A percentile compares a stretch with the other conserved stretches of the same genome.
Evolutionary conservation across 53 echinoderm and acorn worm species (phyloP).

Genomic region (Echinometra lucunter): DNA sequence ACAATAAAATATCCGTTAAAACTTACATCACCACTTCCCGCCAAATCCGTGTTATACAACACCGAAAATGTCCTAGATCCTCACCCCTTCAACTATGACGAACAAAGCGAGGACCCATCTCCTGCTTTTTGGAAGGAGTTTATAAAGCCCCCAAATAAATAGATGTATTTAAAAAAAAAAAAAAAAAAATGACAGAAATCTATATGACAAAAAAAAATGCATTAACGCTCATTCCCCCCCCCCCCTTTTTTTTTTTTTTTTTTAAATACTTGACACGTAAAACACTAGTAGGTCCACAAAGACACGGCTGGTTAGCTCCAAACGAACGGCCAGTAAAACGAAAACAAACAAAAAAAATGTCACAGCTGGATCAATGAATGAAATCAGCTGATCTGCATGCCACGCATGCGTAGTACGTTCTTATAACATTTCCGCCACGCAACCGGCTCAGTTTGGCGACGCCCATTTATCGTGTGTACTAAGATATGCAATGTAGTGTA

Average conservation of each 20-base stretch:
- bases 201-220: no score
- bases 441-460: background rate
- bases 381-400: slow-evolving; percentile 28
- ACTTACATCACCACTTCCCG: slow-evolving; percentile 29
- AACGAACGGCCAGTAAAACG: background rate
- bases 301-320: background rate
- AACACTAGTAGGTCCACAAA: background rate
- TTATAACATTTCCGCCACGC: slow-evolving; percentile 16
- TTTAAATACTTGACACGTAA: no score
- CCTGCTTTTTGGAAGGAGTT: background rate
- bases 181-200: no score
- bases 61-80: background rate
- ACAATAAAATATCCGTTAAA: background rate
- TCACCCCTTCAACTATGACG: background rate
- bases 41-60: slow-evolving; percentile 21
- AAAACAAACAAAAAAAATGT: slow-evolving; percentile 20
- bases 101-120: background rate
- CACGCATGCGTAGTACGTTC: slow-evolving; percentile 27
- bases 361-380: slow-evolving; percentile 7
- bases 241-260: no score
- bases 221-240: no score
- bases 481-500: background rate
- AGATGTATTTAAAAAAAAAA: no score
- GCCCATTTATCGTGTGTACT: background rate
- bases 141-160: no score